A percentile compares a stretch with the other conserved stretches of the same genome.
Conservation (phyloP, 2,888 invertebrate species). For the Hypomecis punctinalis region DNA sequence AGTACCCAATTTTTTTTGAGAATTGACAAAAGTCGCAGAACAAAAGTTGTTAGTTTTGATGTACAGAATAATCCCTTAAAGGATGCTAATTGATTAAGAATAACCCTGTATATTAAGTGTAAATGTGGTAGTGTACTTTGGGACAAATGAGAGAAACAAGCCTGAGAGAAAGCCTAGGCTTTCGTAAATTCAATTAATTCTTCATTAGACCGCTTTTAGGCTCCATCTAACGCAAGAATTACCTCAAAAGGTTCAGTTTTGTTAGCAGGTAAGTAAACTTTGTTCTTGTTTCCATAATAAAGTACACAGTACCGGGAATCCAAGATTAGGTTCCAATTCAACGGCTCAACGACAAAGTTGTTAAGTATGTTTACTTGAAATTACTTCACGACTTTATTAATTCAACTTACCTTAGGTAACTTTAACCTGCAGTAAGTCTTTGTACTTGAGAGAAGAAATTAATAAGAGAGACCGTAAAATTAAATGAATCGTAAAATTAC, state of each 20-base stretch:
- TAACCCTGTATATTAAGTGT: no score
- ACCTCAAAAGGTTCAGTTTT: not conserved
- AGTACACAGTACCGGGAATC: constrained; percentile 1
- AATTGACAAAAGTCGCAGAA: no score
- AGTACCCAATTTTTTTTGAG: no score
- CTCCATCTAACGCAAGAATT: not conserved
- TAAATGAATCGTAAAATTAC: not conserved
- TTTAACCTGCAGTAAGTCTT: not conserved
- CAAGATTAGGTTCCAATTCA: constrained; percentile 2
- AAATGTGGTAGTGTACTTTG: no score
- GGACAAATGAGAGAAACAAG: no score
- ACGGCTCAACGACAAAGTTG: constrained; percentile 2
- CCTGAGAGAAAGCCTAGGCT: no score
- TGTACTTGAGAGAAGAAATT: not conserved
- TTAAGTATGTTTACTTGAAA: constrained; percentile 2
- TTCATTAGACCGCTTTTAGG: no score
- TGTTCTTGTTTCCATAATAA: not conserved
- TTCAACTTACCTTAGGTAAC: not conserved
- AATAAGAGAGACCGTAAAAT: not conserved
- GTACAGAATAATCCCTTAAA: no score
- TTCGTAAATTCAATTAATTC: no score
- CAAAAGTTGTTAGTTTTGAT: no score
- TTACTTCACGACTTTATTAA: constrained; percentile 5
- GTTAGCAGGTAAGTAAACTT: no score
- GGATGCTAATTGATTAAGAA: no score